Evolutionary conservation across 1,140 invertebrate genomes (phyloP).

Genomic region (Sogatella furcifera): DNA sequence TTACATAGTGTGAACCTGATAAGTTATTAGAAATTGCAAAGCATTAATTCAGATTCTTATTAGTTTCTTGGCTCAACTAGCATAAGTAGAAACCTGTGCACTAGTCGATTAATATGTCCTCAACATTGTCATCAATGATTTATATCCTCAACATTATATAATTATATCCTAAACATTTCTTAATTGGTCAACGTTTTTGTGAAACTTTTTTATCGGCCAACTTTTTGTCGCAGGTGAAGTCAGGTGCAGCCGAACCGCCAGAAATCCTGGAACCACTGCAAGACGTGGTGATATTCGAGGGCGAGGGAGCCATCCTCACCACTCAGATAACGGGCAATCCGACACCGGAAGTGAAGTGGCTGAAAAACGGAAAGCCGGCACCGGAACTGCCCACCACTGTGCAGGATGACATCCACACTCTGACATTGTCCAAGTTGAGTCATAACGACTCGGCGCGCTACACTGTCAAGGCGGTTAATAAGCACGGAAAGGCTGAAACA

Average conservation of each 20-base stretch:
- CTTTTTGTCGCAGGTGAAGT: slow-evolving; percentile 40
- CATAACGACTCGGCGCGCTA: slow-evolving; percentile 64
- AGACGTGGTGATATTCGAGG: slow-evolving; percentile 61
- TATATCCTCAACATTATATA: too few species aligned
- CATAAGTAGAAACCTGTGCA: too few species aligned
- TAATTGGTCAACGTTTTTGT: too few species aligned
- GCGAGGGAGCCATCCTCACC: slow-evolving; percentile 59
- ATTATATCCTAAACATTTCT: too few species aligned
- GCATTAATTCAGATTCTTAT: too few species aligned
- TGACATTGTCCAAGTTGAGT: slow-evolving; percentile 51
- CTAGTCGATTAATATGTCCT: too few species aligned
- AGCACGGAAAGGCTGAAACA: slow-evolving; percentile 62
- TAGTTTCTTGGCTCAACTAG: too few species aligned
- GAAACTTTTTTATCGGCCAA: too few species aligned
- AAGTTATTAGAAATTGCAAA: too few species aligned
- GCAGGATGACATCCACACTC: slow-evolving; percentile 54
- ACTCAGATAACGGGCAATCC: slow-evolving; percentile 74
- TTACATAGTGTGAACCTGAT: too few species aligned
- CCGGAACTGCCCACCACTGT: slow-evolving; percentile 35
- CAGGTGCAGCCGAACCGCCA: slow-evolving; percentile 61
- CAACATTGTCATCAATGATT: too few species aligned
- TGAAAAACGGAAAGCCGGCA: slow-evolving; percentile 59
- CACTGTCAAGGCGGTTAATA: slow-evolving; percentile 66
- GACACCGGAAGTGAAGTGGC: slow-evolving; percentile 65
- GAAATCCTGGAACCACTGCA: slow-evolving; percentile 69